phyloP scores from a whole-genome alignment of 2,113 vertebrate genomes.

The Siniperca chuatsi region DNA sequence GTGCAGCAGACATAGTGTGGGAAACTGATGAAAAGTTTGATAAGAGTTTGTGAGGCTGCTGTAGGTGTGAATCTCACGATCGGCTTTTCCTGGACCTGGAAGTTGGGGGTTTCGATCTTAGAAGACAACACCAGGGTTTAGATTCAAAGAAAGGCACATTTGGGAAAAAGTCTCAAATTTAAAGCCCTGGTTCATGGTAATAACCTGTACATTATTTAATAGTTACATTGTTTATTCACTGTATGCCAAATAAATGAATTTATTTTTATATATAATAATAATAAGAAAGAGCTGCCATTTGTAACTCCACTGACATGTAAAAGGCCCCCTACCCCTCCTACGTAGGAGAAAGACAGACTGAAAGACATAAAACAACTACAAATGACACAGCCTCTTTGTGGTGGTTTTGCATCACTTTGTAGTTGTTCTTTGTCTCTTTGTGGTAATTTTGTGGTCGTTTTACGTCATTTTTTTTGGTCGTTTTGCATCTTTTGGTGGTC shows the following conservation, averaged over 20 bases:
- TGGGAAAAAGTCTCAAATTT: neutral
- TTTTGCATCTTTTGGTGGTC: neutral
- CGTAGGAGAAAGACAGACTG: neutral
- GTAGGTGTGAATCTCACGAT: slow-evolving; percentile 58
- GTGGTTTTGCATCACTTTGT: neutral
- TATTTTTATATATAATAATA: too few species aligned
- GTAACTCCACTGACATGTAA: neutral
- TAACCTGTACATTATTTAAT: neutral
- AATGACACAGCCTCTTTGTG: neutral
- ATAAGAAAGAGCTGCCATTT: too few species aligned
- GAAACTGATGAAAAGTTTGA: slow-evolving; percentile 66
- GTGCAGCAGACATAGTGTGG: slow-evolving; percentile 41
- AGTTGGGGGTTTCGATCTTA: neutral
- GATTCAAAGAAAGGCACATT: neutral
- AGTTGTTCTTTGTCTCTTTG: neutral
- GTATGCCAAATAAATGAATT: neutral
- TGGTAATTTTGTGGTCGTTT: neutral
- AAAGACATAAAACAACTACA: too few species aligned
- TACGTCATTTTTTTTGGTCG: neutral
- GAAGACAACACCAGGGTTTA: neutral
- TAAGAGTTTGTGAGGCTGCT: slow-evolving; percentile 50
- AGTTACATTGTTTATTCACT: neutral
- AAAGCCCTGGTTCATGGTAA: neutral
- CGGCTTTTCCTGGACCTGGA: slow-evolving; percentile 23
- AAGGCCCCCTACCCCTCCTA: neutral